Base-by-base conservation (phyloP, 2,113 vertebrate species). In the Mola mola region DNA sequence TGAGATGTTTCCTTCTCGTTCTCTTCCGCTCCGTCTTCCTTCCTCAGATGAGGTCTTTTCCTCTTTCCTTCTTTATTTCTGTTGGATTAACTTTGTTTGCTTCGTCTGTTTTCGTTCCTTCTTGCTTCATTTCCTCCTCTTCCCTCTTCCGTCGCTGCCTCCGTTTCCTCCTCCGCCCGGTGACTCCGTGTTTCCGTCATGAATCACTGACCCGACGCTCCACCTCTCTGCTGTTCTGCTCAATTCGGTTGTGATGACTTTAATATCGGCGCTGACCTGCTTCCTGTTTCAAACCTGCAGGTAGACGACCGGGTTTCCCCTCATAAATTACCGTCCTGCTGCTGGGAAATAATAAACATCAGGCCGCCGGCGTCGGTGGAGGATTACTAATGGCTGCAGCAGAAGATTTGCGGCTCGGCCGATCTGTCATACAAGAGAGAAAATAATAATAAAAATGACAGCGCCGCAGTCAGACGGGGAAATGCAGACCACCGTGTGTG, bases 331-430 rank as follows among this genome's bases (percentile, higher is more conserved):
- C 57, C 0, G 4, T 57, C 64, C 37, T 50, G 66, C 78, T 72
- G 62, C 69, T 29, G 78, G 55, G 58, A 66, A 81, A 82, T 79
- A 80, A 86, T 73, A 79, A 83, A 72, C 64, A 72, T 42, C 47
- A 33, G 50, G 5, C 24, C 13, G 38, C 10, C 50, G 56, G 63
- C n/a, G n/a, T n/a, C 13, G 37, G 51, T 12, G 8, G 47, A 25
- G 53, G 51, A 81, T 84, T 83, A 82, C 80, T 84, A 72, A 88
- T 76, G 79, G 69, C 71, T 64, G 63, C 66, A 44, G 78, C 79
- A 68, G 21, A 83, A 80, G 78, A 87, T 85, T 79, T 86, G 78
- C 51, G 22, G 77, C 68, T 75, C n/a, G 47, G 76, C 42, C 36
- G 46, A 83, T 86, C 78, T 64, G 79, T 83, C 69, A 79, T 20